Evolutionary conservation across 2,888 invertebrate species (phyloP).

Genomic region (Phragmatobia fuliginosa): DNA sequence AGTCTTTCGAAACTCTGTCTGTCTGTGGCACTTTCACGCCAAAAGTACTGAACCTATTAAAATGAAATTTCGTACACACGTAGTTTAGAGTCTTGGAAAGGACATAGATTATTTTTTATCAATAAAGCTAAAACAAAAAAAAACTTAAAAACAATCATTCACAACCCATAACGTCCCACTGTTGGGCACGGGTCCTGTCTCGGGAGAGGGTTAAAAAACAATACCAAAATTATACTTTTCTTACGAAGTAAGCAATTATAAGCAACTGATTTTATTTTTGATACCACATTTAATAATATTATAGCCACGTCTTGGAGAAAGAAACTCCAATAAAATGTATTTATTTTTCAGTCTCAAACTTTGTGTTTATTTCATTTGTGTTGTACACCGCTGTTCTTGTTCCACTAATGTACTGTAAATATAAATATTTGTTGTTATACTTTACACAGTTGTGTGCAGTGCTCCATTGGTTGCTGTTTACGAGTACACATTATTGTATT

Average conservation of each 20-base stretch:
- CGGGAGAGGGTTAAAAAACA: too few species aligned
- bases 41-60: too few species aligned
- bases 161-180: too few species aligned
- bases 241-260: neutral
- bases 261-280: neutral
- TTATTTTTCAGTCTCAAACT: neutral
- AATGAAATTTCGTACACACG: too few species aligned
- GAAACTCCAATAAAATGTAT: neutral
- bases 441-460: neutral
- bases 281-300: neutral
- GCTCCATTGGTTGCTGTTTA: neutral
- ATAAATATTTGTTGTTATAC: neutral
- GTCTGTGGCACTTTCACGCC: too few species aligned
- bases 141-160: too few species aligned
- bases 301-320: neutral
- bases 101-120: too few species aligned
- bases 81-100: too few species aligned
- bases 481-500: neutral
- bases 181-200: too few species aligned
- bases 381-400: neutral
- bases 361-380: neutral
- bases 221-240: neutral
- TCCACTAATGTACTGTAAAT: constrained; percentile 2
- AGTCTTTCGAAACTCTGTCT: too few species aligned
- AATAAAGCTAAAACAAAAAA: too few species aligned